Percentiles rank a stretch among this genome's conserved stretches.
Evolutionary conservation across 2,113 vertebrate species (phyloP).

Genomic region (Pipra filicauda): DNA sequence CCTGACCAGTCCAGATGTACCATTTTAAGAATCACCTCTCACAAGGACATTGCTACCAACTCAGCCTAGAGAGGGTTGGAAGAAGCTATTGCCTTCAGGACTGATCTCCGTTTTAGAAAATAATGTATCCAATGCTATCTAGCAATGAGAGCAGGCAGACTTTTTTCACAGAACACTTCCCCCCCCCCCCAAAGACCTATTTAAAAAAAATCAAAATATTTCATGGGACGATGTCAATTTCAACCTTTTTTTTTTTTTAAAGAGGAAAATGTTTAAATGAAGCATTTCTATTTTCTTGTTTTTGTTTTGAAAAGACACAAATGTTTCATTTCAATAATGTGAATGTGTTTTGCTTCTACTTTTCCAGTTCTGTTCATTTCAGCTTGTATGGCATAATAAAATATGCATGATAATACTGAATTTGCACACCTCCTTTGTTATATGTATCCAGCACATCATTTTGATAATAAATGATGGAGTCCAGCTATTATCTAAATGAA

Average conservation of each 20-base stretch:
- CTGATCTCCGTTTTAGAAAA: neutral
- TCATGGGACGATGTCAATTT: neutral
- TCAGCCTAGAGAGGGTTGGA: neutral
- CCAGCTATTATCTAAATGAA: neutral
- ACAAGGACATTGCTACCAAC: rapidly evolving
- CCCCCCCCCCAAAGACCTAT: neutral
- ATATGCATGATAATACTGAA: neutral
- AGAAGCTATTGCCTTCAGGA: neutral
- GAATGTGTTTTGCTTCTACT: neutral
- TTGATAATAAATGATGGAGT: neutral
- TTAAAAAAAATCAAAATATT: slow-evolving; percentile 35
- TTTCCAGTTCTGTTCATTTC: slow-evolving; percentile 19
- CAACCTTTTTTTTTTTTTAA: neutral
- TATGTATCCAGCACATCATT: neutral
- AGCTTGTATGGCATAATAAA: neutral
- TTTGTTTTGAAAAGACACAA: slow-evolving; percentile 3
- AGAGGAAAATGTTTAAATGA: slow-evolving; percentile 12
- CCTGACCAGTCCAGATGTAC: neutral
- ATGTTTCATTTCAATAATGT: slow-evolving; percentile 13
- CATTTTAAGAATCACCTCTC: neutral
- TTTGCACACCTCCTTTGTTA: slow-evolving; percentile 7
- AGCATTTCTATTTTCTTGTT: slow-evolving; percentile 11
- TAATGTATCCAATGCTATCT: neutral
- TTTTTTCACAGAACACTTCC: neutral
- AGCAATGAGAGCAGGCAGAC: neutral